Evolutionary conservation across 2,113 vertebrate genomes (phyloP).

Genomic region (Lepus americanus): DNA sequence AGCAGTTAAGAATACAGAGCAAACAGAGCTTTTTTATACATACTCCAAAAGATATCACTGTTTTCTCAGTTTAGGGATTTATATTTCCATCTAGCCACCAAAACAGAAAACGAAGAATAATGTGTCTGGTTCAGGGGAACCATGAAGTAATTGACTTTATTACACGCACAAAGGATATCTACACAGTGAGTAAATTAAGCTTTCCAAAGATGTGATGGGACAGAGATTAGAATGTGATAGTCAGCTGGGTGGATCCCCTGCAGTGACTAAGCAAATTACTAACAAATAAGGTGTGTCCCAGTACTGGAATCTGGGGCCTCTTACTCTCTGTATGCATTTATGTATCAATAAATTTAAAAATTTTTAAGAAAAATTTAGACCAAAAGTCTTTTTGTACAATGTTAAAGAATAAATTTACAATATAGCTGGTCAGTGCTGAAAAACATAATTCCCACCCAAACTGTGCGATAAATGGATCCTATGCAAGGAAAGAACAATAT

Average conservation of each 20-base stretch:
- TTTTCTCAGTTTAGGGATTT: slow-evolving; percentile 1
- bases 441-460: not conserved
- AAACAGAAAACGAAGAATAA: slow-evolving; percentile 44
- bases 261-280: not conserved
- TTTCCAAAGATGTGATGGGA: slow-evolving; percentile 37
- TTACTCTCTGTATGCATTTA: slow-evolving; percentile 37
- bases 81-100: not conserved
- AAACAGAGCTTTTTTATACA: not conserved
- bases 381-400: not conserved
- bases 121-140: not conserved
- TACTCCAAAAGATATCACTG: not conserved
- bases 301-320: not conserved
- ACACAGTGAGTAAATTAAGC: not conserved
- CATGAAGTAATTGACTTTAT: not conserved
- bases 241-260: not conserved
- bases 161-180: not conserved
- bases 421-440: not conserved
- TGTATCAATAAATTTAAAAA: not conserved
- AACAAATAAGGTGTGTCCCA: not conserved
- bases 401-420: not conserved
- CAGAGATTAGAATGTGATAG: not conserved
- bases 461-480: not conserved
- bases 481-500: not conserved
- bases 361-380: not conserved
- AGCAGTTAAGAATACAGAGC: not conserved